phyloP scores from a whole-genome alignment of 2,113 vertebrate genomes.

The Chascanopsetta lugubris region DNA sequence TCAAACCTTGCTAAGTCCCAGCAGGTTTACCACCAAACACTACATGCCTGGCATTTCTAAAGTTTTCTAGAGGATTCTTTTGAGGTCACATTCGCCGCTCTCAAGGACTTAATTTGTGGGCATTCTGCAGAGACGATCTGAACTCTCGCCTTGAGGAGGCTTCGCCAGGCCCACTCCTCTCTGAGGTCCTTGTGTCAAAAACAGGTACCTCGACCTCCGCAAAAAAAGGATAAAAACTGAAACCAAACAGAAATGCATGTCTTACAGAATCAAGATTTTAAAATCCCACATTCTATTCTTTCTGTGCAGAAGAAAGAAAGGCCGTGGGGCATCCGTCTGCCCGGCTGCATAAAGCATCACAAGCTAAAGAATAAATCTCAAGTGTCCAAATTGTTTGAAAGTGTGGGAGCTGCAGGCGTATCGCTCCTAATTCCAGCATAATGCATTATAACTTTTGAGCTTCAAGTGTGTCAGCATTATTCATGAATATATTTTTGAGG shows the following conservation, averaged over 20 bases:
- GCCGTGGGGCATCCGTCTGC: slow-evolving; percentile 26
- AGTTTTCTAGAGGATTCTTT: slow-evolving; percentile 34
- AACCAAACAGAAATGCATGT: slow-evolving; percentile 56
- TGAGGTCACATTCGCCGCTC: slow-evolving; percentile 37
- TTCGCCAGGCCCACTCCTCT: slow-evolving; percentile 28
- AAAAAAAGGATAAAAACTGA: slow-evolving; percentile 58
- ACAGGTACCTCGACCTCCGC: slow-evolving; percentile 42
- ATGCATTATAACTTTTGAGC: slow-evolving; percentile 36
- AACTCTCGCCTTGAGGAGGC: slow-evolving; percentile 49
- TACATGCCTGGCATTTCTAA: slow-evolving; percentile 40
- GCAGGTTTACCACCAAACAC: neutral
- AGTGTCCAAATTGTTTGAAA: slow-evolving; percentile 36
- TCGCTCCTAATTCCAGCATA: slow-evolving; percentile 39
- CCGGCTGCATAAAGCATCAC: slow-evolving; percentile 58
- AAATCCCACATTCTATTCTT: neutral
- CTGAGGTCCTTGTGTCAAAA: slow-evolving; percentile 48
- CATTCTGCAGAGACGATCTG: slow-evolving; percentile 36
- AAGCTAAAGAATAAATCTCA: slow-evolving; percentile 46
- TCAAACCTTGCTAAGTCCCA: slow-evolving; percentile 8
- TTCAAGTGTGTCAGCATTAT: slow-evolving; percentile 51
- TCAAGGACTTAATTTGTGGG: slow-evolving; percentile 47
- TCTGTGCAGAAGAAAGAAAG: slow-evolving; percentile 18
- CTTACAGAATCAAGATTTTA: slow-evolving; percentile 50
- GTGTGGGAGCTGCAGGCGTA: slow-evolving; percentile 23
- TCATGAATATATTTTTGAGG: slow-evolving; percentile 36